phyloP scores from a whole-genome alignment of 1,140 invertebrate species.

The Galleria mellonella region DNA sequence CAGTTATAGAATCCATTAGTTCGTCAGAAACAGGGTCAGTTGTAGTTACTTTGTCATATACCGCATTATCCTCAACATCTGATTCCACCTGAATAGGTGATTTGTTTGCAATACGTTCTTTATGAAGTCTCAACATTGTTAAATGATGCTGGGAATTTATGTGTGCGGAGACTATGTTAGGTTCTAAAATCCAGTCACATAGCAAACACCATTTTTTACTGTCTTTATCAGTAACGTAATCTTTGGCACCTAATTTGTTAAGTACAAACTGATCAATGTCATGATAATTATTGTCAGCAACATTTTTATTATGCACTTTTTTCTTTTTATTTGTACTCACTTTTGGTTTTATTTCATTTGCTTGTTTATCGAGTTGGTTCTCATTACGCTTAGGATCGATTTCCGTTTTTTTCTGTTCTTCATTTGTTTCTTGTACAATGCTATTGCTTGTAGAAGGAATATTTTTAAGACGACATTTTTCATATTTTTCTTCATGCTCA shows the following conservation, averaged over 20 bases:
- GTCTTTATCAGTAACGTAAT: not conserved
- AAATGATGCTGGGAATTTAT: not conserved
- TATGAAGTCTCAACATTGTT: not conserved
- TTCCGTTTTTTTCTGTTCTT: too few relatives aligned
- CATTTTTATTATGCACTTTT: not conserved
- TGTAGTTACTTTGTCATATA: too few relatives aligned
- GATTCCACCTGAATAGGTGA: too few relatives aligned
- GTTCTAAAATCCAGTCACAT: not conserved
- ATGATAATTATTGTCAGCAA: not conserved
- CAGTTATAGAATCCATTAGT: not conserved
- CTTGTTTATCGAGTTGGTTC: too few relatives aligned
- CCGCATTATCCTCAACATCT: too few relatives aligned
- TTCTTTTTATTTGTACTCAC: not conserved
- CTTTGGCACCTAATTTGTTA: not conserved
- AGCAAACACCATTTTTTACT: not conserved
- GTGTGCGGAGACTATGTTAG: not conserved
- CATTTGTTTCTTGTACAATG: too few relatives aligned
- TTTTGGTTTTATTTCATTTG: not conserved
- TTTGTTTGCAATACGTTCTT: not conserved
- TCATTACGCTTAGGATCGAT: too few relatives aligned
- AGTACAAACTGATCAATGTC: not conserved
- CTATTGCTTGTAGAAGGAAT: not conserved
- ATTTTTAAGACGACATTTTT: constrained; percentile 1
- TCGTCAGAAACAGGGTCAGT: not conserved
- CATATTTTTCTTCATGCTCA: constrained; percentile 10